Conservation (phyloP, 1,140 invertebrate species). For the Scaptomyza montana region DNA sequence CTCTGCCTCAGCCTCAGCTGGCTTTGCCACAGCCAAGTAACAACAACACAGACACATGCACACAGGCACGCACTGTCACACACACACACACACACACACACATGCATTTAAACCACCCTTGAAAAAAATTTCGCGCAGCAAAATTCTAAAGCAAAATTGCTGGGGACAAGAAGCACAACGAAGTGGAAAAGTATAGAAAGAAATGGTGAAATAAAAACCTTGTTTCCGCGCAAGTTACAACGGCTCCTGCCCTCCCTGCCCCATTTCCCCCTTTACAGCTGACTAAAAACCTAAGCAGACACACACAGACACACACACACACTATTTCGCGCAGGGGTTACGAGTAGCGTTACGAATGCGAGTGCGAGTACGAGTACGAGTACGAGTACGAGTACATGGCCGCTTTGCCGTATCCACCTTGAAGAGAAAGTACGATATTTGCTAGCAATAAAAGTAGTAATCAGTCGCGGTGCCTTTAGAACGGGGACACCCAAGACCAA, state of each 20-base stretch:
- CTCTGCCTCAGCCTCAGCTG: slow-evolving; percentile 33
- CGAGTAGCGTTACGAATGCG: neutral
- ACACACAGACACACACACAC: slow-evolving; percentile 45
- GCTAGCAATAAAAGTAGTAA: slow-evolving; percentile 84
- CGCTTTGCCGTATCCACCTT: slow-evolving; percentile 57
- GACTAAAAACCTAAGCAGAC: slow-evolving; percentile 77
- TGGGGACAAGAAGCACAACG: slow-evolving; percentile 6
- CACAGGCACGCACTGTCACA: slow-evolving; percentile 31
- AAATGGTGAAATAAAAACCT: slow-evolving; percentile 82
- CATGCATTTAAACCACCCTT: slow-evolving; percentile 64
- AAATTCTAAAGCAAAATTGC: slow-evolving; percentile 72
- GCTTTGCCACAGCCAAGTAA: slow-evolving; percentile 31
- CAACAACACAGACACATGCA: slow-evolving; percentile 24
- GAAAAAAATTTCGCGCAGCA: slow-evolving; percentile 77
- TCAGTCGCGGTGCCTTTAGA: slow-evolving; percentile 57
- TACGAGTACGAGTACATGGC: neutral
- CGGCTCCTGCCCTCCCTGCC: slow-evolving; percentile 16
- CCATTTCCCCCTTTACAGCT: slow-evolving; percentile 42
- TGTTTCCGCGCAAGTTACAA: slow-evolving; percentile 81
- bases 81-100: slow-evolving; percentile 32
- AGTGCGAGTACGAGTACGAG: neutral
- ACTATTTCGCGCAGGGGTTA: slow-evolving; percentile 7
- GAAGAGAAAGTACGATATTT: slow-evolving; percentile 74
- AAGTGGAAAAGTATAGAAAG: slow-evolving; percentile 73
- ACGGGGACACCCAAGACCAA: slow-evolving; percentile 28